Evolutionary conservation across 2,888 invertebrate species (phyloP).

Genomic region (Aquatica leii): DNA sequence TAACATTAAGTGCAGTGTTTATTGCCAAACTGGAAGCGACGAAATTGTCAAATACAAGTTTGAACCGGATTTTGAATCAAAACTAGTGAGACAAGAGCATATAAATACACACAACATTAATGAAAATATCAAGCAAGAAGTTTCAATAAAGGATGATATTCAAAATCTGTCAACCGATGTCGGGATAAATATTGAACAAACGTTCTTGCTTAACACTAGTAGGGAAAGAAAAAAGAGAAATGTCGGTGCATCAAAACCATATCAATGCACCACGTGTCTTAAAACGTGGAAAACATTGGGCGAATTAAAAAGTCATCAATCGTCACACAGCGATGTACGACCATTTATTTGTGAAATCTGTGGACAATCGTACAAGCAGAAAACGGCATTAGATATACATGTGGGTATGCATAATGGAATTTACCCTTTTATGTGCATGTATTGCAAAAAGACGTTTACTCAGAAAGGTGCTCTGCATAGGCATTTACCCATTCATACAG

Average conservation of each 20-base stretch:
- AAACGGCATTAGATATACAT: conserved; percentile 62
- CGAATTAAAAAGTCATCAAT: conserved; percentile 51
- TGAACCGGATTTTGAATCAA: no score
- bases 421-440: conserved; percentile 61
- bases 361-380: conserved; percentile 63
- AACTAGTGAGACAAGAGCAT: no score
- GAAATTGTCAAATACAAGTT: no score
- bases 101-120: no score
- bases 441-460: conserved; percentile 65
- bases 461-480: conserved; percentile 64
- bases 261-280: conserved; percentile 48
- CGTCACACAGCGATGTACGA: conserved; percentile 48
- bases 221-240: conserved; percentile 29
- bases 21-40: conserved; percentile 19
- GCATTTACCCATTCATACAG: conserved; percentile 65
- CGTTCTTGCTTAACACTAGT: not conserved
- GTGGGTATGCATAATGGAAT: conserved; percentile 63
- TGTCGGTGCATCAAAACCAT: conserved; percentile 37
- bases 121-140: not conserved
- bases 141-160: not conserved
- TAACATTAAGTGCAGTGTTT: not conserved
- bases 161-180: no score
- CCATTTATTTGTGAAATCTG: conserved; percentile 63
- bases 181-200: not conserved
- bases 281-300: conserved; percentile 50